These are phyloP conservation scores for Myotis lucifugus DNA, from an alignment of 2,113 vertebrate genomes.

Conservation along the genomic window DNA sequence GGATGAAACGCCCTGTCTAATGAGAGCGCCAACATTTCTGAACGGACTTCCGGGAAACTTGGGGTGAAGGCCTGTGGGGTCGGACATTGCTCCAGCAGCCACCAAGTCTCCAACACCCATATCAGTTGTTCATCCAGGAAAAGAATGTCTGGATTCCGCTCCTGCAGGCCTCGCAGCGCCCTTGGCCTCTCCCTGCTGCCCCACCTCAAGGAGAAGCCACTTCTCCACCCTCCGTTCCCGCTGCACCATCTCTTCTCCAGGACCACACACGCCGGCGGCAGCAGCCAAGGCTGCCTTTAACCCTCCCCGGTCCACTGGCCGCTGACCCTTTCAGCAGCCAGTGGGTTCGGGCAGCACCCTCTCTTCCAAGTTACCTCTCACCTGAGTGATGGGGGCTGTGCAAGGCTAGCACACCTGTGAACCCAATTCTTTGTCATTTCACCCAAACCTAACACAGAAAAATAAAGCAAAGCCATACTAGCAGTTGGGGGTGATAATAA, in stretches of 20 bases:
- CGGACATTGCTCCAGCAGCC: background rate
- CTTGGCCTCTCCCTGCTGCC: background rate
- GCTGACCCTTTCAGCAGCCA: background rate
- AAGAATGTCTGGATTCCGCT: background rate
- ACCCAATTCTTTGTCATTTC: background rate
- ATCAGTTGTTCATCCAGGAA: background rate
- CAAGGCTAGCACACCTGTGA: background rate
- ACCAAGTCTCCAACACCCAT: background rate
- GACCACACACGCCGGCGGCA: background rate
- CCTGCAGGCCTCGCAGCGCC: background rate
- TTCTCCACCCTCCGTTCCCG: fast-evolving
- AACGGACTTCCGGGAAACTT: background rate
- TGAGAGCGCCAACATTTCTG: background rate
- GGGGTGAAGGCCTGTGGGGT: background rate
- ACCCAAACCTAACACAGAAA: constrained; percentile 10
- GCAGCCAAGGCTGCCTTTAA: background rate
- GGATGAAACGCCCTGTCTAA: background rate
- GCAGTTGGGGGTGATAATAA: background rate
- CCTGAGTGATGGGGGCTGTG: background rate
- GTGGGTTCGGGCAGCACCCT: background rate
- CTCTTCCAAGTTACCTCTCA: background rate
- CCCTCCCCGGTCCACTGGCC: background rate
- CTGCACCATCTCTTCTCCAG: background rate
- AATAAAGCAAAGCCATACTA: constrained; percentile 24
- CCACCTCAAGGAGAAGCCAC: background rate